Base-by-base conservation (phyloP, 1,140 invertebrate species). In the Temnothorax longispinosus region DNA sequence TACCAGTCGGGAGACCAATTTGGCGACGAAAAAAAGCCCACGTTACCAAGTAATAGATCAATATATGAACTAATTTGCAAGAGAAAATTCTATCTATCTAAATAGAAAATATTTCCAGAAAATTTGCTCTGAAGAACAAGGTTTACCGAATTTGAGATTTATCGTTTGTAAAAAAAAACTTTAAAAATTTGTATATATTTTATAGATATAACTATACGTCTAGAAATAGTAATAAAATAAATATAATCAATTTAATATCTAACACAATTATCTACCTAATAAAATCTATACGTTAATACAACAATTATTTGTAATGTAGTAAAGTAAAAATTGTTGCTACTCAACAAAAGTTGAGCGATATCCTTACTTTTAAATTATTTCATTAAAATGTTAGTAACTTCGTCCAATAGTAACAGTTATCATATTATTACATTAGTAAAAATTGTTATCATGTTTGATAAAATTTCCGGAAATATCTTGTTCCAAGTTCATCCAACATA, bases 1-100 rank as follows among this genome's bases (percentile, higher is more conserved):
- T 67, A 56, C 60, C 54, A 58, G 88, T 56, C 62, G 50, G 72
- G 32, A 21, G 65, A 87, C 80, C 80, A 84, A 84, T 84, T 84
- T 84, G 69, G 69, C 80, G 69, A 75, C 62, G 41, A 84, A 84
- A 84, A 72, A 82, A 84, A 71, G 27, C 18, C 54, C 18, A 60
- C 54, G 69, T 84, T 75, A 56, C 41, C 69, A 75, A 75, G 80
- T 84, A 84, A 75, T 84, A 84, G 41, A 84, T 84, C 80, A 74
- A 84, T 84, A 56, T 69, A 56, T 52, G 50, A 18, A 72, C 80
- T 62, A 52, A 71, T 75, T 62, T 56, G 13, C 27, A 13, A 21
- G 27, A 44, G 15, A 58, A 80, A 78, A 60, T 62, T 80, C 5
- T 15, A 80, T 78, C 32, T 44, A 44, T 4, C 18, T 82, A 75